phyloP scores from a whole-genome alignment of 2,113 vertebrate genomes.

The pig (Sus scrofa) region DNA sequence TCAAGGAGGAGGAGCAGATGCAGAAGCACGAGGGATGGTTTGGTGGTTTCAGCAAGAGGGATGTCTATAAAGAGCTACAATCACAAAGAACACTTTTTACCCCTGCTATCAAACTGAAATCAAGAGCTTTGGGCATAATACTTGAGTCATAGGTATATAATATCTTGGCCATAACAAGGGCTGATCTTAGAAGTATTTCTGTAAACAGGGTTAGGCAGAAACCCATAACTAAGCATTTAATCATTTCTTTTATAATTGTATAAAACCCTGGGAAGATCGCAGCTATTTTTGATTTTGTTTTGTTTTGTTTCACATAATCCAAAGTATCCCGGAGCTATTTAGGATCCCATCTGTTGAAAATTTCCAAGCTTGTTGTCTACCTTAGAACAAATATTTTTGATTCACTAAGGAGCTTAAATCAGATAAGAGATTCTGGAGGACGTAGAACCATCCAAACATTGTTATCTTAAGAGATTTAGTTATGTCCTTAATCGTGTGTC shows the following conservation, averaged over 20 bases:
- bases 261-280: neutral
- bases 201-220: neutral
- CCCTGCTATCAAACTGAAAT: neutral
- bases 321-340: slow-evolving; percentile 35
- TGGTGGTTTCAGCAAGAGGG: neutral
- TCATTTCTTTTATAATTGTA: slow-evolving; percentile 2
- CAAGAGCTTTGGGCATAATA: neutral
- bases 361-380: slow-evolving; percentile 21
- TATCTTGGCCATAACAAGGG: neutral
- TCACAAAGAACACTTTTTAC: neutral
- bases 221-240: neutral
- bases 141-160: neutral
- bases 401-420: slow-evolving; percentile 49
- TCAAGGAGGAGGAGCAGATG: neutral
- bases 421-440: slow-evolving; percentile 42
- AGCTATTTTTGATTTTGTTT: slow-evolving; percentile 16
- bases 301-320: slow-evolving; percentile 36
- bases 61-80: neutral
- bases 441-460: slow-evolving; percentile 50
- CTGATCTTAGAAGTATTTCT: slow-evolving; percentile 17
- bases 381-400: slow-evolving; percentile 69
- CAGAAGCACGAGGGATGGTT: too few species aligned
- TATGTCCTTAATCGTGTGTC: slow-evolving; percentile 60
- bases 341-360: slow-evolving; percentile 1
- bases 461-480: slow-evolving; percentile 32